Base-by-base conservation (phyloP, 1,140 invertebrate genomes). In the Polypedilum pembai region DNA sequence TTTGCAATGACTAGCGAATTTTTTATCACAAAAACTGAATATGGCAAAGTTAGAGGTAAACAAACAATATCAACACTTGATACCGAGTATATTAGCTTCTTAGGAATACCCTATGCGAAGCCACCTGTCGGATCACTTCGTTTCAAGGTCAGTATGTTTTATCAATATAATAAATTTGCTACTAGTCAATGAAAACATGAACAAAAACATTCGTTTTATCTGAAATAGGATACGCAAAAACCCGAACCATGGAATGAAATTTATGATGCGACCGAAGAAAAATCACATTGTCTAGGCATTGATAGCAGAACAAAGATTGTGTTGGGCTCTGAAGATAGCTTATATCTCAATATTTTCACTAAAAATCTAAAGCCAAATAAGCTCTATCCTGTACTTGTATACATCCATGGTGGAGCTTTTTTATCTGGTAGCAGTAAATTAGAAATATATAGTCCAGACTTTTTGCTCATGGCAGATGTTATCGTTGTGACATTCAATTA, bases 401-500 rank as follows among this genome's bases (percentile, higher is more conserved):
- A 84, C 80, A 86, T 93, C 33, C 88, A 91, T 79, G 91, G 91
- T 4, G 91, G 91, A 24, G 86, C 80, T 41, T 90, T 91, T 77
- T 78, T 80, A 3, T 75, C 79, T 10, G 88, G 88, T 1, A 85
- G 84, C 20, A 85, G 76, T 4, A 78, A 79, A 3, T 78, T 77
- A 7, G 74, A 79, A 1, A 75, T 56, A 4, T 88, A 88, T 76
- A 86, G 87, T 17, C 86, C 87, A 2, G 87, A 89, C 77, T 87
- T 88, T 74, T 82, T 92, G 5, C 79, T 88, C 21, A 79, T 84
- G 18, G 83, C 90, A 78, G 85, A 87, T 74, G 81, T 91, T 0
- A 80, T 92, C 12, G 74, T 91, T 0, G 88, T 92, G 0, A 87
- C 87, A 1, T 81, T 91, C 1, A 91, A 91, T 78, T 93, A 92